These are phyloP conservation scores for Laticauda colubrina DNA, from an alignment of 2,113 vertebrate genomes.

Conservation along the genomic window DNA sequence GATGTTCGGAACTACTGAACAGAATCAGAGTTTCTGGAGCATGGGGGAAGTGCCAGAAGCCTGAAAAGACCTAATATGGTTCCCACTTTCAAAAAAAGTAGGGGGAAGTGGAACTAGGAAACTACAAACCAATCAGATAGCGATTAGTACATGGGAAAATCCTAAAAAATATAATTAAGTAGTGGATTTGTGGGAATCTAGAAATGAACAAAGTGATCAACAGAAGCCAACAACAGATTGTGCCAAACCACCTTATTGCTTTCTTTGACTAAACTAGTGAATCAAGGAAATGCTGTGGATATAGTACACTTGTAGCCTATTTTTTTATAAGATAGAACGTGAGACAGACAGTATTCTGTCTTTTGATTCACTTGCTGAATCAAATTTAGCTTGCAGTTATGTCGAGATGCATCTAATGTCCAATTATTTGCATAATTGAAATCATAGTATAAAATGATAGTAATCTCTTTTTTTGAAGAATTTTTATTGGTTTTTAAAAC, in stretches of 20 bases:
- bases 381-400: too few relatives aligned
- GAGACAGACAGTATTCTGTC: neutral
- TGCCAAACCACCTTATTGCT: neutral
- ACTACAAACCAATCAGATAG: neutral
- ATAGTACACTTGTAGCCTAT: neutral
- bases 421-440: too few relatives aligned
- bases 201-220: neutral
- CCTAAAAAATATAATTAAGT: neutral
- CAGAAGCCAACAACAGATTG: neutral
- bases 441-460: too few relatives aligned
- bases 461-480: too few relatives aligned
- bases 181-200: neutral
- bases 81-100: neutral
- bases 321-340: neutral
- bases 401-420: too few relatives aligned
- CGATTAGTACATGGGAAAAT: neutral
- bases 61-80: neutral
- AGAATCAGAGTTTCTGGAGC: neutral
- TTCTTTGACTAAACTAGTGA: neutral
- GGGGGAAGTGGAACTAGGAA: neutral
- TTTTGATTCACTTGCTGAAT: too few relatives aligned
- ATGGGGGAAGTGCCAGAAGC: neutral
- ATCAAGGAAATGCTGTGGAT: neutral
- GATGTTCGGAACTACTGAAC: neutral
- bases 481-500: too few relatives aligned